Evolutionary conservation across 2,113 vertebrate genomes (phyloP).

Genomic region (Chlorodrepanis virens): DNA sequence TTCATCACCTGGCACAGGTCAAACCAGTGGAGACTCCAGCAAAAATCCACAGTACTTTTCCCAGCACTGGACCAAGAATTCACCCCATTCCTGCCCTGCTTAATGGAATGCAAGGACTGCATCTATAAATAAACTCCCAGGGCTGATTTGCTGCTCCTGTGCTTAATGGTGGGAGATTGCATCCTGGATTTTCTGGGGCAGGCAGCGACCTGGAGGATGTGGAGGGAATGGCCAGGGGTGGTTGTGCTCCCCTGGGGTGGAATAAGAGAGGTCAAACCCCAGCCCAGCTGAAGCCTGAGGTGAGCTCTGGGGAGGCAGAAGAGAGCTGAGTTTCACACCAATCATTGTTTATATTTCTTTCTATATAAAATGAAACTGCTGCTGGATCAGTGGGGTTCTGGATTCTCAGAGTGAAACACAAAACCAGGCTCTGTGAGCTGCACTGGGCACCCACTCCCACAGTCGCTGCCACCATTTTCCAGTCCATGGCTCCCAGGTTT

Average conservation of each 20-base stretch:
- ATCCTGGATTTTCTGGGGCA: not conserved
- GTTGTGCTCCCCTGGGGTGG: not conserved
- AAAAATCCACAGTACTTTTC: conserved; percentile 17
- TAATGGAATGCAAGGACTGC: conserved; percentile 13
- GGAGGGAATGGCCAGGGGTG: not conserved
- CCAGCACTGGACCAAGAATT: conserved; percentile 16
- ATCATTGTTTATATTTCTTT: not conserved
- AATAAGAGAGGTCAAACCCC: not conserved
- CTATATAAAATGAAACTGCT: rapidly evolving
- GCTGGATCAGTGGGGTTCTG: not conserved
- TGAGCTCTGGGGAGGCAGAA: not conserved
- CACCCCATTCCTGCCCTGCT: not conserved
- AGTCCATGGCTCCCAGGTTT: rapidly evolving
- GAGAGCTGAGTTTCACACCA: not conserved
- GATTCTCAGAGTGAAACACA: not conserved
- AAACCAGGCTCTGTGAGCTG: not conserved
- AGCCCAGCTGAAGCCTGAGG: not conserved
- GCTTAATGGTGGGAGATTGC: not conserved
- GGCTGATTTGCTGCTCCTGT: not conserved
- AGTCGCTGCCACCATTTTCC: rapidly evolving
- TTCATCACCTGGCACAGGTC: conserved; percentile 20
- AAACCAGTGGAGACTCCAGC: not conserved
- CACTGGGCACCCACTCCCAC: not conserved
- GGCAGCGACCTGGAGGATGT: not conserved
- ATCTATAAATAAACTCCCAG: conserved; percentile 14